Percentiles rank a stretch among this genome's conserved stretches.
Evolutionary conservation across 2,113 vertebrate genomes (phyloP).

Genomic region (Sprattus sprattus): DNA sequence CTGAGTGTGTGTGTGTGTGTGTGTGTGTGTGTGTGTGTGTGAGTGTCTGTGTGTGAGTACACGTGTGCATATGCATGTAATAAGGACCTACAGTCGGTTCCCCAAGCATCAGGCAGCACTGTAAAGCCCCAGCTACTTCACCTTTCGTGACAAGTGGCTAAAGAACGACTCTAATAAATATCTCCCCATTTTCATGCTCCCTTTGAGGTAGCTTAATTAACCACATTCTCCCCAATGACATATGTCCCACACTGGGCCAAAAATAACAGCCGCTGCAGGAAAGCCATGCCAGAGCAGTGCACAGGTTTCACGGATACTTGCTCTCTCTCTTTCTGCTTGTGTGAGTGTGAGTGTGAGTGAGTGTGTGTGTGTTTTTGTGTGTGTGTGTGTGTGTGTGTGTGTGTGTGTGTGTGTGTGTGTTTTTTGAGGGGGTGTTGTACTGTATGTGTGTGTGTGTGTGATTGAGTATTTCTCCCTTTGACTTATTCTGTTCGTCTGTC

Average conservation of each 20-base stretch:
- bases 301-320: conserved; percentile 50
- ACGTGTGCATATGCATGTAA: background rate
- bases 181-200: conserved; percentile 57
- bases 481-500: background rate
- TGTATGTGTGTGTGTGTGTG: background rate
- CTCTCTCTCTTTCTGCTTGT: background rate
- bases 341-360: no score
- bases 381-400: background rate
- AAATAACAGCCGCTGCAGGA: conserved; percentile 63
- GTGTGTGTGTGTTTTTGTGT: background rate
- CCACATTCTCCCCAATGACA: conserved; percentile 67
- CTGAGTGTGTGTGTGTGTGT: background rate
- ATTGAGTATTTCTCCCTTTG: no score
- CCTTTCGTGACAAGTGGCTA: conserved; percentile 64
- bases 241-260: conserved; percentile 64
- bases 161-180: conserved; percentile 71
- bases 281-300: conserved; percentile 50
- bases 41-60: background rate
- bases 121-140: background rate
- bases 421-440: no score
- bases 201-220: conserved; percentile 74
- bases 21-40: background rate
- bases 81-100: conserved; percentile 25
- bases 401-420: background rate
- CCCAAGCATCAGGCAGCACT: conserved; percentile 30